These are phyloP conservation scores for Remorina albescens DNA, from an alignment of 2,797 vertebrate species.

Conservation along the genomic window DNA sequence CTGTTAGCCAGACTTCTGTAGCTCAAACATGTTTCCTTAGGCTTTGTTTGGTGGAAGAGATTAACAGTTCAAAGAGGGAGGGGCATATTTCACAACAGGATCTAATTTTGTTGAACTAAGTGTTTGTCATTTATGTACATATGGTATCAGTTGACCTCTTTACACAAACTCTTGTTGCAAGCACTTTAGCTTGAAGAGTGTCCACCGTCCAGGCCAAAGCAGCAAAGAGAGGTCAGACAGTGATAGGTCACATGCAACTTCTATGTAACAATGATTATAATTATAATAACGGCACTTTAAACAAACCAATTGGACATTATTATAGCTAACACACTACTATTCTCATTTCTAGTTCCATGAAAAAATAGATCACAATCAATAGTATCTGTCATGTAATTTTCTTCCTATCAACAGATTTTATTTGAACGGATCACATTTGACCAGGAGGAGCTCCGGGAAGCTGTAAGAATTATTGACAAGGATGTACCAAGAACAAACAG, in stretches of 20 bases:
- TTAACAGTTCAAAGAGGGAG: conserved; percentile 4
- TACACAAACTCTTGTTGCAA: background rate
- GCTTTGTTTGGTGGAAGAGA: background rate
- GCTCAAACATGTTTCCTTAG: background rate
- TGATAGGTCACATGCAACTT: background rate
- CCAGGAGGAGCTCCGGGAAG: conserved; percentile 81
- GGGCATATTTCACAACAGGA: conserved; percentile 29
- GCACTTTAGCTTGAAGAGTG: background rate
- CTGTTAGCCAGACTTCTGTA: background rate
- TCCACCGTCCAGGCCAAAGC: too few species aligned
- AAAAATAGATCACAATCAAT: background rate
- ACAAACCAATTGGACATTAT: background rate
- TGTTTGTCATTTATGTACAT: conserved; percentile 28
- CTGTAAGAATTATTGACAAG: conserved; percentile 87
- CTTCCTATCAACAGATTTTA: conserved; percentile 74
- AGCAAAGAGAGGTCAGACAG: conserved; percentile 6
- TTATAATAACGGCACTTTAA: background rate
- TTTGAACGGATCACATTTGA: conserved; percentile 84
- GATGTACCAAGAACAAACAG: conserved; percentile 86
- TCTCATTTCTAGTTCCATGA: background rate
- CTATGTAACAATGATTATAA: too few species aligned
- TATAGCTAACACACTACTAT: background rate
- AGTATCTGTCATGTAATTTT: background rate
- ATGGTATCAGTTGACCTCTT: conserved; percentile 11
- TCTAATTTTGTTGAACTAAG: conserved; percentile 32